phyloP scores from a whole-genome alignment of 2,113 vertebrate genomes.

The Dasyprocta punctata region DNA sequence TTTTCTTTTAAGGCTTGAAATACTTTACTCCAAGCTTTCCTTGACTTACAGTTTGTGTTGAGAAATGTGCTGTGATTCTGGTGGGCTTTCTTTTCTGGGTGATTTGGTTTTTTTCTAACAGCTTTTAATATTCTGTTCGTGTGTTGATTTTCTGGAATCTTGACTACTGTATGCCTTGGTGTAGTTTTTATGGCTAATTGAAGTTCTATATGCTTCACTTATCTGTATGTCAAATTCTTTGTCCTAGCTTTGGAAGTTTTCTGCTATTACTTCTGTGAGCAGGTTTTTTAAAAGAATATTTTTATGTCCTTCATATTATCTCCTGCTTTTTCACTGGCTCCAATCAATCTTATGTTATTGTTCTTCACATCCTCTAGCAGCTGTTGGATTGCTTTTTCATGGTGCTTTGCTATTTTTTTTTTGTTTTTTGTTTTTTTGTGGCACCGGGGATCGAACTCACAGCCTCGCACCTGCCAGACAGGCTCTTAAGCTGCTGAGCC shows the following conservation, averaged over 20 bases:
- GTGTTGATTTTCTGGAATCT: not conserved
- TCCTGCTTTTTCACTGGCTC: not conserved
- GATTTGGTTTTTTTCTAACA: not conserved
- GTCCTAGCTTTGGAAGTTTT: too few species aligned
- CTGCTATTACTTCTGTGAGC: too few species aligned
- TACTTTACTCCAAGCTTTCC: not conserved
- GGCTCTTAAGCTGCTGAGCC: too few species aligned
- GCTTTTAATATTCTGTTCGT: not conserved
- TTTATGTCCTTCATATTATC: not conserved
- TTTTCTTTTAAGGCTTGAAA: not conserved
- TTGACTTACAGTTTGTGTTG: not conserved
- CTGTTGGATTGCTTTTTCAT: not conserved
- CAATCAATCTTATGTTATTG: not conserved
- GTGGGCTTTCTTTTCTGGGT: not conserved
- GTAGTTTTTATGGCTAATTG: not conserved
- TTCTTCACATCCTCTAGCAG: not conserved
- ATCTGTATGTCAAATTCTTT: too few species aligned
- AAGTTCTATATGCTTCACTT: not conserved
- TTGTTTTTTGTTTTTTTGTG: too few species aligned
- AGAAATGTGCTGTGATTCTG: not conserved
- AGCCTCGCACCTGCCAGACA: too few species aligned
- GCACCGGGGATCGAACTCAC: too few species aligned
- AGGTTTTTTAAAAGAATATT: too few species aligned
- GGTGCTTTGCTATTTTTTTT: not conserved
- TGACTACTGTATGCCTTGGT: not conserved